phyloP scores from a whole-genome alignment of 2,888 invertebrate species.

The Cryptops parisi region DNA sequence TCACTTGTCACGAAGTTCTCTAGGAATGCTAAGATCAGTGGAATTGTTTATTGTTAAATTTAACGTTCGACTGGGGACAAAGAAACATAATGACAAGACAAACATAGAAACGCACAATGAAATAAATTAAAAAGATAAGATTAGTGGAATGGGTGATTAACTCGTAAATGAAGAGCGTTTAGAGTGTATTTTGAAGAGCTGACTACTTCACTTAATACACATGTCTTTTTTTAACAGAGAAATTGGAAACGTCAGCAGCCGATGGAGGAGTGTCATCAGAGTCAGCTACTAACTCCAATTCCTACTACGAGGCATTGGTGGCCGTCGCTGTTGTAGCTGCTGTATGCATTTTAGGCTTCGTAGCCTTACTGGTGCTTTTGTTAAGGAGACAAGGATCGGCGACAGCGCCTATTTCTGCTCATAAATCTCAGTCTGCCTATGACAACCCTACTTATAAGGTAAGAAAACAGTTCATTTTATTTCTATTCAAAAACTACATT shows the following conservation, averaged over 20 bases:
- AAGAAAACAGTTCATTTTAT: slow-evolving; percentile 19
- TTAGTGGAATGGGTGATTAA: too few relatives aligned
- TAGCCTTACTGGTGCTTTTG: slow-evolving; percentile 62
- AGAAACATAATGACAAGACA: too few relatives aligned
- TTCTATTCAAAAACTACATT: neutral
- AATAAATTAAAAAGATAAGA: too few relatives aligned
- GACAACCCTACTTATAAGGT: slow-evolving; percentile 91
- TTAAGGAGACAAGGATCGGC: slow-evolving; percentile 50
- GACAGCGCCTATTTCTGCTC: slow-evolving; percentile 64
- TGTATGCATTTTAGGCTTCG: slow-evolving; percentile 63
- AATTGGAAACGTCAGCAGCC: slow-evolving; percentile 1
- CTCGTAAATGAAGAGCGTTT: too few relatives aligned
- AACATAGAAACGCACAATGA: too few relatives aligned
- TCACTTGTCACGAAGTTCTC: too few relatives aligned
- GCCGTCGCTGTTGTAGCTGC: slow-evolving; percentile 77
- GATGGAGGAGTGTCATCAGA: slow-evolving; percentile 22
- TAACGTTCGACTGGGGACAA: too few relatives aligned
- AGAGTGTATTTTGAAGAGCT: too few relatives aligned
- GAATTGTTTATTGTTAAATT: too few relatives aligned
- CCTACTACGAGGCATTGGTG: slow-evolving; percentile 77
- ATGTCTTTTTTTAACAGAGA: neutral
- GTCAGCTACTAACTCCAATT: slow-evolving; percentile 38
- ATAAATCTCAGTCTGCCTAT: slow-evolving; percentile 71
- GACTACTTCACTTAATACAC: neutral
- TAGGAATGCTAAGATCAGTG: too few relatives aligned